These are phyloP conservation scores for Morinoia aosen DNA, from an alignment of 2,888 invertebrate species.

Conservation along the genomic window DNA sequence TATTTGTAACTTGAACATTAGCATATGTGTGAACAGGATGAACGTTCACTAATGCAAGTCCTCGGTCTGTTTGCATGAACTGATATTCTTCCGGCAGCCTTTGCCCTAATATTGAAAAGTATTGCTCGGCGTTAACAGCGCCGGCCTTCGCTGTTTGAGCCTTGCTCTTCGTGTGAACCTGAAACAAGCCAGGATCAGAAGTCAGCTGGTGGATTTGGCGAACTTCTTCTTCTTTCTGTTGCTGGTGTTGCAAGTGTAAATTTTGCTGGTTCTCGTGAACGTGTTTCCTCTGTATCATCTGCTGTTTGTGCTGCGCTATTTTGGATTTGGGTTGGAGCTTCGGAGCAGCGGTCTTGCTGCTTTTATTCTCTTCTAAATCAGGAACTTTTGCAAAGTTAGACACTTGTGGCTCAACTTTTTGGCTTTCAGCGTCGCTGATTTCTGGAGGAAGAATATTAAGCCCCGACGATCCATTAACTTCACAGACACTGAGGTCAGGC, in stretches of 20 bases:
- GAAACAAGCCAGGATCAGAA: constrained; percentile 33
- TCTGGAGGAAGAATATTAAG: constrained; percentile 19
- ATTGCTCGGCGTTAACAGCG: not conserved
- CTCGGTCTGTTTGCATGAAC: not conserved
- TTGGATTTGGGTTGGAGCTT: constrained; percentile 49
- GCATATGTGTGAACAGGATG: constrained; percentile 42
- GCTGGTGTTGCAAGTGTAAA: constrained; percentile 42
- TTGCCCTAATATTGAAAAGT: not conserved
- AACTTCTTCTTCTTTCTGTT: constrained; percentile 30
- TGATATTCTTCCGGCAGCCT: not conserved
- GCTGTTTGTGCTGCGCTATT: constrained; percentile 41
- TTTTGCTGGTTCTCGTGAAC: constrained; percentile 42
- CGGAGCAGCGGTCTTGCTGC: not conserved
- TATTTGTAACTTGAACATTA: constrained; percentile 13
- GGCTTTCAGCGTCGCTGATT: constrained; percentile 27
- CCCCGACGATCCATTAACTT: constrained; percentile 32
- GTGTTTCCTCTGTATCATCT: constrained; percentile 36
- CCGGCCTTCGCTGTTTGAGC: not conserved
- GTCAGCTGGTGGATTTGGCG: constrained; percentile 38
- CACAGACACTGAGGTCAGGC: constrained; percentile 45
- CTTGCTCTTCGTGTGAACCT: not conserved
- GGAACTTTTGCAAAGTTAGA: constrained; percentile 41
- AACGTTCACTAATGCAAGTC: constrained; percentile 14
- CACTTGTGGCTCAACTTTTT: constrained; percentile 46
- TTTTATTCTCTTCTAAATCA: constrained; percentile 40